Conservation (phyloP, 1,140 invertebrate species). For the Micrasema minimum region DNA sequence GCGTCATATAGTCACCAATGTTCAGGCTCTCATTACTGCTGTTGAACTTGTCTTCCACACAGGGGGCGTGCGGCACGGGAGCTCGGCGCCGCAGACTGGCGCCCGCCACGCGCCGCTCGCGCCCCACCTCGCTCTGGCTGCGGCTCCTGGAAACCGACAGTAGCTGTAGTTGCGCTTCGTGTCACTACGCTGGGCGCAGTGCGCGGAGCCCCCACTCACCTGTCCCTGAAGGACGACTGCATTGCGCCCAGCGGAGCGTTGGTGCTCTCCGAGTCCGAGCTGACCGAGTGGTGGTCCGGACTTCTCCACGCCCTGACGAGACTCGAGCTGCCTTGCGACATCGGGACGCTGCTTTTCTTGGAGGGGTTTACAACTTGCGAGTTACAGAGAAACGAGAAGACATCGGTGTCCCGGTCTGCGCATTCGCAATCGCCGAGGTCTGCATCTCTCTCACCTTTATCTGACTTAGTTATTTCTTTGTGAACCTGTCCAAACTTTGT, state of each 20-base stretch:
- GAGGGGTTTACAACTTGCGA: conserved; percentile 58
- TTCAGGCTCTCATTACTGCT: conserved; percentile 80
- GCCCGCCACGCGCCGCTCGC: conserved; percentile 66
- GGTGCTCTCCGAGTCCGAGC: conserved; percentile 75
- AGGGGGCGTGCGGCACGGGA: conserved; percentile 63
- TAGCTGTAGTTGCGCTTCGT: neutral
- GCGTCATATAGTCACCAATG: conserved; percentile 58
- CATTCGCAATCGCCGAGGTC: conserved; percentile 37
- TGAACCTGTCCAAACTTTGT: conserved; percentile 76
- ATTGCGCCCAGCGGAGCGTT: conserved; percentile 63
- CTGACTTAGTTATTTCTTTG: conserved; percentile 56
- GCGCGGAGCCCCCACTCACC: conserved; percentile 64
- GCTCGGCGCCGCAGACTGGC: conserved; percentile 64
- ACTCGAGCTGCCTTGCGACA: conserved; percentile 56
- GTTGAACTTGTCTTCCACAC: conserved; percentile 71
- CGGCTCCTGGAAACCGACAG: conserved; percentile 9
- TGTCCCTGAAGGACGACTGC: conserved; percentile 71
- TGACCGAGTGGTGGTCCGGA: conserved; percentile 69
- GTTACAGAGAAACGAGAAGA: conserved; percentile 43
- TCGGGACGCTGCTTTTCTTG: conserved; percentile 51
- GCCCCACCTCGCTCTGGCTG: conserved; percentile 24
- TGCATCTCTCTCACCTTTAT: conserved; percentile 15
- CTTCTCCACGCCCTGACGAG: conserved; percentile 59
- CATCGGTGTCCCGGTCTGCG: conserved; percentile 1
- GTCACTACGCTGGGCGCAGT: neutral